Conservation (phyloP, 23 tunicate genomes). For the Botrylloides violaceus region DNA sequence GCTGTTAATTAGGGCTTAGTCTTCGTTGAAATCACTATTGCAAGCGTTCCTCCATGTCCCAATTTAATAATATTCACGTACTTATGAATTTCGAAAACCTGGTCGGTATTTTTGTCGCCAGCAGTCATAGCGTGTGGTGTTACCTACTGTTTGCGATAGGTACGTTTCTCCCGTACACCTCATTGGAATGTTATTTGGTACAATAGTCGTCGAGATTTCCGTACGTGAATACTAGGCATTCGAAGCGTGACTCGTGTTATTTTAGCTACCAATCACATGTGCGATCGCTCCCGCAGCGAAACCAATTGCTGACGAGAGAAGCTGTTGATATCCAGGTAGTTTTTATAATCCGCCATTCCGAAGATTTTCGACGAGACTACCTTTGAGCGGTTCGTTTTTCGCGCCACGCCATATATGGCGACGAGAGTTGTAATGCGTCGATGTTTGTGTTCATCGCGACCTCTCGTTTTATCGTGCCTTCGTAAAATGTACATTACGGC, state of each 20-base stretch:
- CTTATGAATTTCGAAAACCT: too few relatives aligned
- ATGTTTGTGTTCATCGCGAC: constrained; percentile 1
- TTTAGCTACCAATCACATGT: background rate
- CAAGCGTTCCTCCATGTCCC: too few relatives aligned
- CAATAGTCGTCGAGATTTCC: background rate
- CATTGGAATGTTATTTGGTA: background rate
- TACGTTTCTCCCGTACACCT: too few relatives aligned
- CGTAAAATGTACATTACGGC: too few relatives aligned
- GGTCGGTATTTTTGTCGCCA: too few relatives aligned
- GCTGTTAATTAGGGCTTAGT: too few relatives aligned
- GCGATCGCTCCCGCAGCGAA: background rate
- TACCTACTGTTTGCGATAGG: too few relatives aligned
- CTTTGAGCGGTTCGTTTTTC: constrained; percentile 20
- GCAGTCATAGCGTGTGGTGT: too few relatives aligned
- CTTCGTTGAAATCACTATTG: too few relatives aligned
- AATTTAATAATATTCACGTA: too few relatives aligned
- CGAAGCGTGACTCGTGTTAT: background rate
- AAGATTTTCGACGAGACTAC: background rate
- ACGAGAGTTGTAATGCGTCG: background rate
- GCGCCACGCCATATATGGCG: constrained; percentile 20
- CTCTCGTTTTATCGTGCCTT: background rate
- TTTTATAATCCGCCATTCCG: background rate
- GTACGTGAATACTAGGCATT: background rate
- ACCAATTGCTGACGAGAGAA: background rate
- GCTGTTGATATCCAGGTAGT: background rate